Conservation (phyloP, 2,113 vertebrate genomes). For the Pithys albifrons region DNA sequence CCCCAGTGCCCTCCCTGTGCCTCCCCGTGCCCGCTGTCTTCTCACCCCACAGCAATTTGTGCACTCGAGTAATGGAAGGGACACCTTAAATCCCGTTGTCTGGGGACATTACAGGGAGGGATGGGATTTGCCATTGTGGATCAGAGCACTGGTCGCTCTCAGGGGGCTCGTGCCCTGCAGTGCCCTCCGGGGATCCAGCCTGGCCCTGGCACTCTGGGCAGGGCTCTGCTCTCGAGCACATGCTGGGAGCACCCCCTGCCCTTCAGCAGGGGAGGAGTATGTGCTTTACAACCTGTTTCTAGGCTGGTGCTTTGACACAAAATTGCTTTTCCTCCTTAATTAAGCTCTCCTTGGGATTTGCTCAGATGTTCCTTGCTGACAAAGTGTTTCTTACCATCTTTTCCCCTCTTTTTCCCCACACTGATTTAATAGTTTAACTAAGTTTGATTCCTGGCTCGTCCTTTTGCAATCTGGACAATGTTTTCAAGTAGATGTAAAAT, state of each 20-base stretch:
- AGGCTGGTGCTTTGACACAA: not conserved
- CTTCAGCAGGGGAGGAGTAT: not conserved
- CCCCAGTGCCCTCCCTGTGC: rapidly evolving
- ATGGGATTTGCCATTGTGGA: not conserved
- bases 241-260: rapidly evolving
- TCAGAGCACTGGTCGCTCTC: not conserved
- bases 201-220: rapidly evolving
- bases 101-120: not conserved
- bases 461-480: not conserved
- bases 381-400: not conserved
- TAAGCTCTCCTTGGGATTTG: not conserved
- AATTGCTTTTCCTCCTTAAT: not conserved
- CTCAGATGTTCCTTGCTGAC: not conserved
- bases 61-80: slow-evolving; percentile 15
- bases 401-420: not conserved
- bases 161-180: not conserved
- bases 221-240: not conserved
- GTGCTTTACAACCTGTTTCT: not conserved
- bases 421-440: not conserved
- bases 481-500: not conserved
- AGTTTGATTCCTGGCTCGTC: not conserved
- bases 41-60: not conserved
- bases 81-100: slow-evolving; percentile 14
- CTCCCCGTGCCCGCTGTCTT: not conserved
- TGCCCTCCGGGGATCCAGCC: not conserved